Evolutionary conservation across 2,888 invertebrate species (phyloP).

Genomic region (Drosophila paracracens): DNA sequence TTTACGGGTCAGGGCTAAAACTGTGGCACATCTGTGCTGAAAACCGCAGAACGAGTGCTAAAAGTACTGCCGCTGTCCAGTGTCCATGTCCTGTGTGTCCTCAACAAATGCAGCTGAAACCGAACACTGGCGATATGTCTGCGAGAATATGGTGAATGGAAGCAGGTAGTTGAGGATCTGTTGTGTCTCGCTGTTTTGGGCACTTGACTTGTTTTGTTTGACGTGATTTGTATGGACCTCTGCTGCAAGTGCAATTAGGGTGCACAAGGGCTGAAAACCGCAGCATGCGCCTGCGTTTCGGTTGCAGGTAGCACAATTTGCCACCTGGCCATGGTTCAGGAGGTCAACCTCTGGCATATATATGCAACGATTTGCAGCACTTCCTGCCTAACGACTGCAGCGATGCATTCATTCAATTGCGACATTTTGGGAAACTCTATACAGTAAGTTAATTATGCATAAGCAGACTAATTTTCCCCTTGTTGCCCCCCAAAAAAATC

Average conservation of each 20-base stretch:
- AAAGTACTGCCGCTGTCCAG: constrained; percentile 59
- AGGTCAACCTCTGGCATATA: constrained; percentile 46
- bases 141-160: constrained; percentile 39
- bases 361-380: constrained; percentile 46
- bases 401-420: constrained; percentile 15
- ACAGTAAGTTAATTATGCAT: constrained; percentile 79
- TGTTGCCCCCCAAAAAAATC: constrained; percentile 9
- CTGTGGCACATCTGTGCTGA: constrained; percentile 48
- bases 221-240: constrained; percentile 65
- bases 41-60: constrained; percentile 76
- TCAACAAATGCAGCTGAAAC: constrained; percentile 43
- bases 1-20: constrained; percentile 11
- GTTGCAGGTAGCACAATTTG: constrained; percentile 55
- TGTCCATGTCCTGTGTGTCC: constrained; percentile 46
- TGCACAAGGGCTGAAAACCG: constrained; percentile 61
- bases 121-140: constrained; percentile 30
- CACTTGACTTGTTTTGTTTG: constrained; percentile 71
- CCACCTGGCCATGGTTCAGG: constrained; percentile 38
- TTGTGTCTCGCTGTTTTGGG: constrained; percentile 28
- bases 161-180: constrained; percentile 61
- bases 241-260: constrained; percentile 64
- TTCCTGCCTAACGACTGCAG: constrained; percentile 48
- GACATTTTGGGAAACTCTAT: constrained; percentile 52
- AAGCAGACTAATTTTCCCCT: constrained; percentile 74
- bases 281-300: constrained; percentile 67